Evolutionary conservation across 2,113 vertebrate species (phyloP), one percentile per base, ranked within the genome.

Genomic region (Vanacampus margaritifer): DNA sequence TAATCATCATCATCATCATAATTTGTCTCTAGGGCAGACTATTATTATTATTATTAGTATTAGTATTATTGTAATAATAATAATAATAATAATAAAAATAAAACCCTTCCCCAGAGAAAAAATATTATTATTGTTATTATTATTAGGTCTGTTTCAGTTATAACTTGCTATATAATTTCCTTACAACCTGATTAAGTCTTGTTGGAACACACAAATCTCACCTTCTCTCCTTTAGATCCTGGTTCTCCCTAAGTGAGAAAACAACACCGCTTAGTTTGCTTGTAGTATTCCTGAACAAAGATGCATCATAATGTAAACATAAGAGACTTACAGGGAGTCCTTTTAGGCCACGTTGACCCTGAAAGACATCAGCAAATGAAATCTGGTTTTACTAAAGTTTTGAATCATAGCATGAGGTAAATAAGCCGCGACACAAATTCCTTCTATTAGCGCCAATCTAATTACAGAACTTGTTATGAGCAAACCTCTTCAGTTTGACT

Each of bases 201-300:
- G 12, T 1, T 37, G 58, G 4, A 39, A 37, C 19, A n/a, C 28
- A 24, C 1, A 54, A 12, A 13, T 0, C 86, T 84, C 70, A 91
- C 89, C 87, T 90, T 91, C 46, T 90, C 88, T 9, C 89, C 89
- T 70, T 87, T 89, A 41, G 81, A 79, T 72, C 93, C 93, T 66
- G 93, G 94, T 36, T 95, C 94, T 71, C 96, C 96, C 96, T 98
- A 72, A 10, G 85, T 78, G 72, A 9, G 14, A 61, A 57, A 76
- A 64, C 10, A 75, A 69, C 14, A 53, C 5, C 65, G 5, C 5
- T 57, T 0, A 62, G 21, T 60, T 32, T 26, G 12, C 70, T 59
- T 13, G 16, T 9, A 53, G 8, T 13, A 21, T 24, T 5, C 1
- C 21, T 10, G 16, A 50, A 50, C 28, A 5, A 37, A 26, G 2